These are phyloP conservation scores for Tokudaia muenninki DNA, from an alignment of 2,797 vertebrate species.

Conservation along the genomic window DNA sequence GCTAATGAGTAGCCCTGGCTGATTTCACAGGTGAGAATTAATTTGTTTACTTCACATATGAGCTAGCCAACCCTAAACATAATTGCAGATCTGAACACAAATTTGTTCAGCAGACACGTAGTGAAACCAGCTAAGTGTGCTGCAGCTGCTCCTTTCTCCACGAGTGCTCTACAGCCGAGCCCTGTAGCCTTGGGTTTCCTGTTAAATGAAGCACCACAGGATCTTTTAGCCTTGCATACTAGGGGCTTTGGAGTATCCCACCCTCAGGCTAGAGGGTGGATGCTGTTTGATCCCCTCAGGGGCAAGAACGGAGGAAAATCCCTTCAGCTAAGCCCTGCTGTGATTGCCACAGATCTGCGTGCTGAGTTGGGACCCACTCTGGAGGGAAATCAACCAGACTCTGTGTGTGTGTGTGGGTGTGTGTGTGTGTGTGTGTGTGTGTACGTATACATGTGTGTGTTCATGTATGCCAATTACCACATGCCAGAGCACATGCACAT, in stretches of 20 bases:
- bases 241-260: background rate
- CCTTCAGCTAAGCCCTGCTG: background rate
- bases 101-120: constrained; percentile 4
- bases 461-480: background rate
- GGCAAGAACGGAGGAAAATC: background rate
- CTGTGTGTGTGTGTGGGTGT: background rate
- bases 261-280: background rate
- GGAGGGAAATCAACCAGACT: background rate
- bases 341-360: background rate
- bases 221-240: background rate
- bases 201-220: background rate
- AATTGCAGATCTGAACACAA: background rate
- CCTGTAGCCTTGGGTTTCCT: background rate
- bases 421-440: background rate
- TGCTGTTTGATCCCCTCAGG: background rate
- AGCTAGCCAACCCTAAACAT: background rate
- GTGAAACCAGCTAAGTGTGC: background rate
- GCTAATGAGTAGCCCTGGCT: background rate
- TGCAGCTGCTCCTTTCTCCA: background rate
- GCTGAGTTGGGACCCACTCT: background rate
- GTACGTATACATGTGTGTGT: background rate
- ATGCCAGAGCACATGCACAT: background rate
- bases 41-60: constrained; percentile 24
- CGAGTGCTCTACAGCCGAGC: background rate
- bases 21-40: background rate